phyloP scores from a whole-genome alignment of 2,113 vertebrate species.

The Neodon shergylaensis region DNA sequence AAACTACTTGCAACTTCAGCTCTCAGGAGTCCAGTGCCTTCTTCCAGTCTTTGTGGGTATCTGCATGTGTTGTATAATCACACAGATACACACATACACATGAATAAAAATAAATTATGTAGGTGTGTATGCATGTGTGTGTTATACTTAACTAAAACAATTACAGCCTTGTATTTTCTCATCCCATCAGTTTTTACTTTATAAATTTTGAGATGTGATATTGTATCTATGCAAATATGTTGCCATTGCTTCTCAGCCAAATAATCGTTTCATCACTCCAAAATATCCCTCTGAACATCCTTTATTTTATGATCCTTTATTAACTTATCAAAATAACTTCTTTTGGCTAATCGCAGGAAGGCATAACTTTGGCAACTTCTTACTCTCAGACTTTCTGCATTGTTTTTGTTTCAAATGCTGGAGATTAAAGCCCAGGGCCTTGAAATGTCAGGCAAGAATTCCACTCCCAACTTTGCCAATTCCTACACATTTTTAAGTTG shows the following conservation, averaged over 20 bases:
- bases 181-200: constrained; percentile 18
- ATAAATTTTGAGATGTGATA: neutral
- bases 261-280: constrained; percentile 1
- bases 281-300: neutral
- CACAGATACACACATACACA: neutral
- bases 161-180: neutral
- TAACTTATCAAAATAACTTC: neutral
- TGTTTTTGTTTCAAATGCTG: neutral
- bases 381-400: neutral
- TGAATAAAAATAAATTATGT: neutral
- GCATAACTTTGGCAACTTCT: neutral
- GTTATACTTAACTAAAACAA: neutral
- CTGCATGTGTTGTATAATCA: neutral
- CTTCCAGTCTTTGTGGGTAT: neutral
- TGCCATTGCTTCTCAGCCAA: neutral
- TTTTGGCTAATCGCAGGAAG: constrained; percentile 14
- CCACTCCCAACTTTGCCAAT: neutral
- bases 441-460: neutral
- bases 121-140: too few species aligned
- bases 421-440: neutral
- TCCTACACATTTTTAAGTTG: neutral
- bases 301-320: neutral
- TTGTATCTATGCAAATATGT: neutral
- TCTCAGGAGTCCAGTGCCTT: neutral
- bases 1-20: neutral